Conservation (phyloP, 2,888 invertebrate species). For the Harpalus rubripes region DNA sequence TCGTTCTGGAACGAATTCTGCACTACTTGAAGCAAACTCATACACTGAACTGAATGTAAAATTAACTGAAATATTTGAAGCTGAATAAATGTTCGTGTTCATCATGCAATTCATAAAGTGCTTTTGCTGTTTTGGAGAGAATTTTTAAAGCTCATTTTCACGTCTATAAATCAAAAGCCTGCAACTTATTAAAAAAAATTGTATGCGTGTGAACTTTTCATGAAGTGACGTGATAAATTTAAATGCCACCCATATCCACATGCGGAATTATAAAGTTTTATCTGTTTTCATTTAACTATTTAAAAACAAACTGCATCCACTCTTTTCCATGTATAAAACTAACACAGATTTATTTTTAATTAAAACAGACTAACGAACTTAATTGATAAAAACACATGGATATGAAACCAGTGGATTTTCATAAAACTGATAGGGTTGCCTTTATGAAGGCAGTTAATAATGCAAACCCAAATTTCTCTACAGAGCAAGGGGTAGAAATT, state of each 20-base stretch:
- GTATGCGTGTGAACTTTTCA: conserved; percentile 13
- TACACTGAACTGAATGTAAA: neutral
- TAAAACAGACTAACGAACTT: conserved; percentile 43
- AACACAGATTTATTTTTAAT: conserved; percentile 45
- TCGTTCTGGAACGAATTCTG: too few species aligned
- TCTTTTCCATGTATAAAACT: conserved; percentile 23
- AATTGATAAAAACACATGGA: conserved; percentile 41
- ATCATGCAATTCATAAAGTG: neutral
- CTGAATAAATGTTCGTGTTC: neutral
- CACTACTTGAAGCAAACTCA: too few species aligned
- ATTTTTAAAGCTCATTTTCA: conserved; percentile 5
- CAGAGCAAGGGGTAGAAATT: too few species aligned
- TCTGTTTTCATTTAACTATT: conserved; percentile 47
- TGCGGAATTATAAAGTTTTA: conserved; percentile 33
- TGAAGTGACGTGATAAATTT: conserved; percentile 29
- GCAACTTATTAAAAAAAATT: neutral
- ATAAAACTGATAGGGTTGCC: conserved; percentile 11
- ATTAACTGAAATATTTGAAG: neutral
- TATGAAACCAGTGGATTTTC: conserved; percentile 19
- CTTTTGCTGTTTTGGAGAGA: neutral
- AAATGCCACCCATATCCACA: conserved; percentile 24
- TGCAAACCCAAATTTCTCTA: neutral
- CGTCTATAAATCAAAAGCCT: neutral
- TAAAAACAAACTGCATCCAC: conserved; percentile 40
- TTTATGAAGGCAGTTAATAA: neutral